Evolutionary conservation across 2,888 invertebrate genomes (phyloP).

Genomic region (Eugnorisma glareosa): DNA sequence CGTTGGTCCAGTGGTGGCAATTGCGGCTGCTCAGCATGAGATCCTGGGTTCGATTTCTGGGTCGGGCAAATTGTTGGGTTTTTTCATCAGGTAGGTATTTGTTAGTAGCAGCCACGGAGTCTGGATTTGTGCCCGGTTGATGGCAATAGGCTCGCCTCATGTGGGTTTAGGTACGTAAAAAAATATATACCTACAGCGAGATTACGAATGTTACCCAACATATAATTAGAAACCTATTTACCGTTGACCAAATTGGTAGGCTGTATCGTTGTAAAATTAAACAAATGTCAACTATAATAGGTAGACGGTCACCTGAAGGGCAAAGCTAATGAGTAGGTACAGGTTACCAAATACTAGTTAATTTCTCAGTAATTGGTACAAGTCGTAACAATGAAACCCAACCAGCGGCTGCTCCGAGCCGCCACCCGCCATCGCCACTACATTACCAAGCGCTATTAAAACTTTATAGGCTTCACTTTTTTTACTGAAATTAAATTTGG

Average conservation of each 20-base stretch:
- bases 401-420: too few relatives aligned
- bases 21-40: too few relatives aligned
- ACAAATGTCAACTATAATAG: background rate
- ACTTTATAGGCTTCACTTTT: conserved; percentile 18
- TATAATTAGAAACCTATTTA: background rate
- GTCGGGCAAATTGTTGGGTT: too few relatives aligned
- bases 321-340: background rate
- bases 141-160: background rate
- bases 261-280: background rate
- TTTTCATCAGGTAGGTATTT: too few relatives aligned
- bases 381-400: conserved; percentile 3
- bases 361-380: conserved; percentile 21
- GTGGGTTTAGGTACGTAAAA: background rate
- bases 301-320: conserved; percentile 16
- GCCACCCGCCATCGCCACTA: background rate
- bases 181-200: background rate
- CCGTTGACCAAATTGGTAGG: background rate
- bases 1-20: background rate
- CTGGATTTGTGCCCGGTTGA: too few relatives aligned
- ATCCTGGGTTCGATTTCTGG: too few relatives aligned
- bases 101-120: too few relatives aligned
- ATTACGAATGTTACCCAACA: background rate
- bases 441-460: conserved; percentile 4
- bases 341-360: conserved; percentile 7
- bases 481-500: conserved; percentile 32